These are phyloP conservation scores for Patagioenas fasciata DNA, from an alignment of 2,113 vertebrate species.

Conservation along the genomic window DNA sequence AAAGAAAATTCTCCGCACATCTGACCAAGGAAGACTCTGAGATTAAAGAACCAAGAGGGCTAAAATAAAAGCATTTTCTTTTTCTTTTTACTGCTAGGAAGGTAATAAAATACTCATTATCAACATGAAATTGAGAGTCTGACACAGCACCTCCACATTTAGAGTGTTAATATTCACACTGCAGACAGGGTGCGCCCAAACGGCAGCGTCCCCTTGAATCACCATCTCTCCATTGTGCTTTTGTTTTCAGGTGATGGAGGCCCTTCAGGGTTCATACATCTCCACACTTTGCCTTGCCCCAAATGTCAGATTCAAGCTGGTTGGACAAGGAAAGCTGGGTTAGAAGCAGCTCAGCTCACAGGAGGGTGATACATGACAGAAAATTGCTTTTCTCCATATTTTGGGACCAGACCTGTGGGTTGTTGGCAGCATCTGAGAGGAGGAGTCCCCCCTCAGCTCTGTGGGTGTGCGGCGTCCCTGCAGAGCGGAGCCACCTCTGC, in stretches of 20 bases:
- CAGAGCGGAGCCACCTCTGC: not conserved
- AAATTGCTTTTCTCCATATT: rapidly evolving
- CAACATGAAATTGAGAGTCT: not conserved
- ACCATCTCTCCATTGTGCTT: not conserved
- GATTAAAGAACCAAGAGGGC: not conserved
- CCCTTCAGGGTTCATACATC: not conserved
- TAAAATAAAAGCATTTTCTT: not conserved
- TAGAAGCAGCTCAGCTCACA: not conserved
- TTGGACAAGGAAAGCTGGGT: not conserved
- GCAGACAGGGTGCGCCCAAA: not conserved
- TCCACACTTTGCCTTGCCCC: not conserved
- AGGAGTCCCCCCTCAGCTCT: not conserved
- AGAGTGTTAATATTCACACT: not conserved
- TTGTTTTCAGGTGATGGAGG: not conserved
- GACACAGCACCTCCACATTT: not conserved
- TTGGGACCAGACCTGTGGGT: not conserved
- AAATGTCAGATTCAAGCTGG: not conserved
- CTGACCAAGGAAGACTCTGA: not conserved
- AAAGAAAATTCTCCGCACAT: not conserved
- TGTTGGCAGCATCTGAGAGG: not conserved
- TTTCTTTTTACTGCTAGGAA: not conserved
- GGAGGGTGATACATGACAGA: not conserved
- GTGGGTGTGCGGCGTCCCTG: not conserved
- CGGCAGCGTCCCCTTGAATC: not conserved
- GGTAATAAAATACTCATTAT: not conserved